These are phyloP conservation scores for Hyles vespertilio DNA, from an alignment of 1,140 invertebrate genomes.

Conservation along the genomic window DNA sequence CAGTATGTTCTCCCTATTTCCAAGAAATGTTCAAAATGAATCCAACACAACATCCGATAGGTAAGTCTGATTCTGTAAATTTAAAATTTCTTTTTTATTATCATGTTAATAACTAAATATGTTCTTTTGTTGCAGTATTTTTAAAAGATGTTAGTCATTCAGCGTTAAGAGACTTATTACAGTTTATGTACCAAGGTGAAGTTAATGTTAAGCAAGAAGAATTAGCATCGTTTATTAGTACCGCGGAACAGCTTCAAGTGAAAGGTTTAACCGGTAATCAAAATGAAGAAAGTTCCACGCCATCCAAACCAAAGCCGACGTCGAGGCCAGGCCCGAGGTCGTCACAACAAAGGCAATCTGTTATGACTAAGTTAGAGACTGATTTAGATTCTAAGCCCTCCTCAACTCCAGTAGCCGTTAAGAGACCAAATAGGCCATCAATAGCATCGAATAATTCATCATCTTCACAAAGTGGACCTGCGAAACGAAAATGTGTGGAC, in stretches of 20 bases:
- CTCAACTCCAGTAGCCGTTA: slow-evolving; percentile 76
- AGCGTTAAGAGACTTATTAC: slow-evolving; percentile 85
- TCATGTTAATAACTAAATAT: slow-evolving; percentile 10
- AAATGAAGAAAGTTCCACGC: slow-evolving; percentile 75
- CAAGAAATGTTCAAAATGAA: slow-evolving; percentile 86
- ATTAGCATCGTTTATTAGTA: slow-evolving; percentile 87
- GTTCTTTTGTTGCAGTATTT: slow-evolving; percentile 79
- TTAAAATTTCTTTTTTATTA: slow-evolving; percentile 4
- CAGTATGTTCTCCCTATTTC: slow-evolving; percentile 91
- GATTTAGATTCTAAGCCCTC: slow-evolving; percentile 76
- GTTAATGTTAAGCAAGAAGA: slow-evolving; percentile 91
- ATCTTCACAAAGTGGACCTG: slow-evolving; percentile 74
- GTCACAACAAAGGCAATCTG: slow-evolving; percentile 76
- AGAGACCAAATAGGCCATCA: slow-evolving; percentile 76
- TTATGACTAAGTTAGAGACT: slow-evolving; percentile 76
- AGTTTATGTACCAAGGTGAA: slow-evolving; percentile 92
- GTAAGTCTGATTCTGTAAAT: slow-evolving; percentile 39
- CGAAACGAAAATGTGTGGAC: slow-evolving; percentile 75
- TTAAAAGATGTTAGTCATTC: slow-evolving; percentile 87
- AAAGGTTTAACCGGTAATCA: slow-evolving; percentile 85
- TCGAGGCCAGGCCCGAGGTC: slow-evolving; percentile 75
- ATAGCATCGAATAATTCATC: slow-evolving; percentile 75
- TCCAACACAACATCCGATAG: slow-evolving; percentile 78
- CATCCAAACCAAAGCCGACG: slow-evolving; percentile 76
- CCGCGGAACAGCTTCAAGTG: slow-evolving; percentile 89